phyloP scores from a whole-genome alignment of 2,113 vertebrate species.

The Gobius niger region DNA sequence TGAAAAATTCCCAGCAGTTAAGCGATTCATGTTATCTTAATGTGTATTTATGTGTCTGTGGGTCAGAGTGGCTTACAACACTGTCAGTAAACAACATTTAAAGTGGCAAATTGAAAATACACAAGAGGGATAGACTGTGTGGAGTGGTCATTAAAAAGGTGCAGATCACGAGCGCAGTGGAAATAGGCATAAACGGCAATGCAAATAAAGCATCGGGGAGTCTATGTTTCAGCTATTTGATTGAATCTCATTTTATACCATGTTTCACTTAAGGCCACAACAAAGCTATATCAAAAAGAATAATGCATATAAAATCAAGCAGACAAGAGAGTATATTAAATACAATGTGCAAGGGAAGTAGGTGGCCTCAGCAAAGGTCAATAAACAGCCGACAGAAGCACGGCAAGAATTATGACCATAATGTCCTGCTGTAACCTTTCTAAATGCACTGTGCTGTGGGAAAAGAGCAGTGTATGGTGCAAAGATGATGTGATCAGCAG shows the following conservation, averaged over 20 bases:
- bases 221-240: neutral
- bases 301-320: neutral
- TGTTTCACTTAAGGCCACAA: neutral
- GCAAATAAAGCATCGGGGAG: neutral
- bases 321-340: neutral
- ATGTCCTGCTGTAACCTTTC: slow-evolving; percentile 8
- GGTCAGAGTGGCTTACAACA: slow-evolving; percentile 59
- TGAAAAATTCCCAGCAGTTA: slow-evolving; percentile 31
- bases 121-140: neutral
- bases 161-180: neutral
- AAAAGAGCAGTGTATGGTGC: neutral
- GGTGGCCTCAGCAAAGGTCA: slow-evolving; percentile 23
- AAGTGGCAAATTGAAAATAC: slow-evolving; percentile 18
- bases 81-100: slow-evolving; percentile 50
- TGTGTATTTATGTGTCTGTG: slow-evolving; percentile 55
- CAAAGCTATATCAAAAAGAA: neutral
- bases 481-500: slow-evolving; percentile 1
- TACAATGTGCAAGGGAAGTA: neutral
- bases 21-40: slow-evolving; percentile 53
- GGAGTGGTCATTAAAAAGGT: slow-evolving; percentile 9
- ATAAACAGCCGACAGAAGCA: slow-evolving; percentile 1
- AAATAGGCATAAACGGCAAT: slow-evolving; percentile 4
- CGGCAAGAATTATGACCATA: slow-evolving; percentile 18
- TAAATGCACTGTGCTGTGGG: slow-evolving; percentile 6
- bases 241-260: neutral